Conservation (phyloP, 2,113 vertebrate species). For the Noctilio leporinus region DNA sequence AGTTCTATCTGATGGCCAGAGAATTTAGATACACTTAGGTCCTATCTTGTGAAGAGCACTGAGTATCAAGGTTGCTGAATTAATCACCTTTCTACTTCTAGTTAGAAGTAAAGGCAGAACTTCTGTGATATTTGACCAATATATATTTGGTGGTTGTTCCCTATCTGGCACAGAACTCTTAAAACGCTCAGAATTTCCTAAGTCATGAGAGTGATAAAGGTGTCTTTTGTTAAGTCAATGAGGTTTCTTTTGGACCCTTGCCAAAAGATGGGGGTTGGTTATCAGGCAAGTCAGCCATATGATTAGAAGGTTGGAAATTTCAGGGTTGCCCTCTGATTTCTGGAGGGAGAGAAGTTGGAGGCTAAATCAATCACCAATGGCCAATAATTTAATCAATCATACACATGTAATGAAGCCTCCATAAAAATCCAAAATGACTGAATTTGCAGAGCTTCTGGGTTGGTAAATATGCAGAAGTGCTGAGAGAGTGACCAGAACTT, state of each 20-base stretch:
- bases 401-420: background rate
- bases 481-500: background rate
- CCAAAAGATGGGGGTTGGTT: background rate
- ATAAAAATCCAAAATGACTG: background rate
- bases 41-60: background rate
- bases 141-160: background rate
- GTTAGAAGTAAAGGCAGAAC: background rate
- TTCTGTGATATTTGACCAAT: background rate
- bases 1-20: background rate
- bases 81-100: background rate
- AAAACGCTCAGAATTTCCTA: background rate
- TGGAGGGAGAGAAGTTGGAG: background rate
- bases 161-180: background rate
- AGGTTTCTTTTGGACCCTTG: background rate
- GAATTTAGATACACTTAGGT: background rate
- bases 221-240: background rate
- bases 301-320: background rate
- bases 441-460: background rate
- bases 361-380: background rate
- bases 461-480: background rate
- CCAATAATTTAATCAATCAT: background rate
- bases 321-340: background rate
- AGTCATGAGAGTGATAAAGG: background rate
- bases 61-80: background rate
- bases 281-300: background rate